Percentiles rank a stretch among this genome's conserved stretches.
Conservation (phyloP, 2,888 invertebrate genomes). For the Corbicula japonica region DNA sequence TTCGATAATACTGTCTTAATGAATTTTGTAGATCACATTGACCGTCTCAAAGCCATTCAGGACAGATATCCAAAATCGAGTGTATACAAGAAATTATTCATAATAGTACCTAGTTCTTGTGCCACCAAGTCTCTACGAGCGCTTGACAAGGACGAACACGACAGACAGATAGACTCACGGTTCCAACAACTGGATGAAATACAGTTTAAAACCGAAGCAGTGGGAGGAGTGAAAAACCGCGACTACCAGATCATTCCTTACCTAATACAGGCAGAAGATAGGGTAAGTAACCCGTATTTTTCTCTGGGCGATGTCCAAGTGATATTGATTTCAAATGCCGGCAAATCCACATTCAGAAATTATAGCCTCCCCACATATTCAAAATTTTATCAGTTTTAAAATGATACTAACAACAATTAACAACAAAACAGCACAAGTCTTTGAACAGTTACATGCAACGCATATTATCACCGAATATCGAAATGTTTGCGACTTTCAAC, state of each 20-base stretch:
- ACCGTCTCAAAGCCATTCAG: conserved; percentile 2
- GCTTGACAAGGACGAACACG: conserved; percentile 40
- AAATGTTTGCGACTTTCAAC: too few relatives aligned
- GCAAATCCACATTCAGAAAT: too few relatives aligned
- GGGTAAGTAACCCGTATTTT: conserved; percentile 8
- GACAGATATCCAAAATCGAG: not conserved
- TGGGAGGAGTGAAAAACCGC: conserved; percentile 19
- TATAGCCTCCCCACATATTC: too few relatives aligned
- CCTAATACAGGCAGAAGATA: conserved; percentile 1
- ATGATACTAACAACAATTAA: too few relatives aligned
- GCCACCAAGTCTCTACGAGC: conserved; percentile 14
- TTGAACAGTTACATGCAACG: too few relatives aligned
- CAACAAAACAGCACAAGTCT: too few relatives aligned
- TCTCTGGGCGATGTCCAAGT: not conserved
- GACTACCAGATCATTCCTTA: conserved; percentile 37
- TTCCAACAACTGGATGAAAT: conserved; percentile 38
- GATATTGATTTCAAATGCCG: too few relatives aligned
- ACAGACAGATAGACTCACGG: conserved; percentile 10
- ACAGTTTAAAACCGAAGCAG: conserved; percentile 3
- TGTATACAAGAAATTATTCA: conserved; percentile 37
- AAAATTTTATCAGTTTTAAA: too few relatives aligned
- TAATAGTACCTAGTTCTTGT: conserved; percentile 45
- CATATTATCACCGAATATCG: too few relatives aligned
- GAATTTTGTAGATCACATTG: conserved; percentile 20
- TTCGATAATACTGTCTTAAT: too few relatives aligned